Evolutionary conservation across 92 coral and sea anemone genomes (phyloP), one percentile per base, ranked within the genome.

Genomic region (Siderastrea radians): DNA sequence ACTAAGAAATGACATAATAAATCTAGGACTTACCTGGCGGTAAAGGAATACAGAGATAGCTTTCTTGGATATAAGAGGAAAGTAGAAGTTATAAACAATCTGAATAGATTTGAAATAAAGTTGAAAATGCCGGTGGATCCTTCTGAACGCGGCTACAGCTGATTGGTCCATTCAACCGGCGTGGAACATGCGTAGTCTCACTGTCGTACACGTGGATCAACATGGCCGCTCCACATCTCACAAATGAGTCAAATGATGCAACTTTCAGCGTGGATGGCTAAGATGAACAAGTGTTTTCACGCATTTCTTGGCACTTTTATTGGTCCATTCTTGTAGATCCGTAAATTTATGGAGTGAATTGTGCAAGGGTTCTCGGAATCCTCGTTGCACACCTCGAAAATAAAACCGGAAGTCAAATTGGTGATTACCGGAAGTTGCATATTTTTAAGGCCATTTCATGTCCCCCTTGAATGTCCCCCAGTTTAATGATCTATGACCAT

Each of bases 81-180:
- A 38, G 61, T 7, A 44, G 10, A 43, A 69, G 79, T 49, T 54
- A 52, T 48, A 75, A 60, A 86, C 87, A 82, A 62, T 77, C 69
- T 82, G 68, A 47, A 64, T 10, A 11, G 14, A 62, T 48, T 84
- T 52, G 78, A 61, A 87, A 74, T 62, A 83, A 72, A 84, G 79
- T 87, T 83, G 68, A 78, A 91, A 84, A 88, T 85, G 87, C 97
- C 93, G 93, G 95, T 80, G 82, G 72, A 74, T 67, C 87, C 84
- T 80, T 75, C 94, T 82, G 98, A 96, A 96, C 99, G 99, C 99
- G 99, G 98, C 99, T 91, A 80, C 84, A 94, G 92, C 92, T 97
- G 98, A 97, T 97, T 97, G 99, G 99, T 61, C 84, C 47, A 38
- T 66, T 69, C 65, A 74, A 70, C 77, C 85, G 45, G 82, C 78